Conservation (phyloP, 2,113 vertebrate genomes). For the Crocuta crocuta region DNA sequence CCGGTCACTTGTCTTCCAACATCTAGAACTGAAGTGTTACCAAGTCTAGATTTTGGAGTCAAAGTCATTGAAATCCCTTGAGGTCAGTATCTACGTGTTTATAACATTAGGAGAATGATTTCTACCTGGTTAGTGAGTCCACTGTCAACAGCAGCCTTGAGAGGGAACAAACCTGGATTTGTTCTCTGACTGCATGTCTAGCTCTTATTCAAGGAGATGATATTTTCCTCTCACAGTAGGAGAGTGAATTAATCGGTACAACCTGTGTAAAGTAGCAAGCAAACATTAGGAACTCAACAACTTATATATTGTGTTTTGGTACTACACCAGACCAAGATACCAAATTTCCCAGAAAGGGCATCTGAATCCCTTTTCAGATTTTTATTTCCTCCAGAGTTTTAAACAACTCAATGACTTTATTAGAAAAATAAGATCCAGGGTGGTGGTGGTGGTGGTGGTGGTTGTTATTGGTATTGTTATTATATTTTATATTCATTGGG, state of each 20-base stretch:
- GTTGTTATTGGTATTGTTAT: neutral
- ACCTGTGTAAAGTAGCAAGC: neutral
- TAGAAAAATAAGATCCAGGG: neutral
- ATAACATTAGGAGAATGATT: neutral
- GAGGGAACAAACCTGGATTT: neutral
- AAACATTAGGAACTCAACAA: neutral
- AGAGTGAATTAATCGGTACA: neutral
- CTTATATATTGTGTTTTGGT: neutral
- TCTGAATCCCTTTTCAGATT: neutral
- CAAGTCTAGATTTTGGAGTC: neutral
- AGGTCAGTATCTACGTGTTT: neutral
- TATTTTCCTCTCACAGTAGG: neutral
- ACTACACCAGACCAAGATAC: neutral
- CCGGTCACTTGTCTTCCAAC: neutral
- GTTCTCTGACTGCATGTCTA: neutral
- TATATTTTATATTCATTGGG: neutral
- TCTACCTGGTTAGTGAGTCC: neutral
- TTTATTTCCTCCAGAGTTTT: neutral
- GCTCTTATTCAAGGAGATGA: neutral
- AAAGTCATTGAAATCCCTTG: neutral
- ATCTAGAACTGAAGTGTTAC: neutral
- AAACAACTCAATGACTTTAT: neutral
- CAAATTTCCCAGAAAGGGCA: neutral
- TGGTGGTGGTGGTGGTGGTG: neutral
- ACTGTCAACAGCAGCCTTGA: neutral